These are phyloP conservation scores for Pseudois nayaur DNA, from an alignment of 2,113 vertebrate species.

Conservation along the genomic window DNA sequence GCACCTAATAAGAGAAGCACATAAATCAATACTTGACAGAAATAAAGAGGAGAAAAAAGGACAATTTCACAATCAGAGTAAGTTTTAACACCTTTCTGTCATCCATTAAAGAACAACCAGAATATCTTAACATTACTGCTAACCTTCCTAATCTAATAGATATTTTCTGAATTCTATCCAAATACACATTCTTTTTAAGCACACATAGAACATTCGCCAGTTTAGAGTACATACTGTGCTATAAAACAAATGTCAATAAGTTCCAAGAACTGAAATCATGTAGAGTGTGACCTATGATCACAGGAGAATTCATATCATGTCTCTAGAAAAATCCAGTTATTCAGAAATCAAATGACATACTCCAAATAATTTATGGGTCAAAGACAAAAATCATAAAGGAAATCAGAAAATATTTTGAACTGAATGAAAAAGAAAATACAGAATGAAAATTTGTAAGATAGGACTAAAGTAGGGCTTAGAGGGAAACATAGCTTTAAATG, in stretches of 20 bases:
- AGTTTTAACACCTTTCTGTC: not conserved
- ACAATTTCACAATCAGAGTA: not conserved
- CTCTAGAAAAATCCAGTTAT: not conserved
- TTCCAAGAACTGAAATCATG: not conserved
- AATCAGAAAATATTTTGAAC: not conserved
- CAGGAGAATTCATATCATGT: not conserved
- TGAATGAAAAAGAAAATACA: not conserved
- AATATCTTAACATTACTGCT: not conserved
- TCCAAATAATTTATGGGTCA: not conserved
- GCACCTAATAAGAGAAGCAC: not conserved
- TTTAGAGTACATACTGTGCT: not conserved
- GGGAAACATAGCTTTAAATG: not conserved
- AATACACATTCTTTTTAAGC: not conserved
- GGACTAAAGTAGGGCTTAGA: not conserved
- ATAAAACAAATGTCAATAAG: not conserved
- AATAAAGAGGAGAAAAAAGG: not conserved
- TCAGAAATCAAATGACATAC: not conserved
- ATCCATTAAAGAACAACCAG: not conserved
- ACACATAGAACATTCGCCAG: not conserved
- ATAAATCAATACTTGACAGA: not conserved
- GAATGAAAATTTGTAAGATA: not conserved
- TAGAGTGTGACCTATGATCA: not conserved
- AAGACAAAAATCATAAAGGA: not conserved
- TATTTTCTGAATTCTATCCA: not conserved
- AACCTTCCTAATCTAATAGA: not conserved